Base-by-base conservation (phyloP, 2,113 vertebrate species). In the Ranitomeya variabilis region DNA sequence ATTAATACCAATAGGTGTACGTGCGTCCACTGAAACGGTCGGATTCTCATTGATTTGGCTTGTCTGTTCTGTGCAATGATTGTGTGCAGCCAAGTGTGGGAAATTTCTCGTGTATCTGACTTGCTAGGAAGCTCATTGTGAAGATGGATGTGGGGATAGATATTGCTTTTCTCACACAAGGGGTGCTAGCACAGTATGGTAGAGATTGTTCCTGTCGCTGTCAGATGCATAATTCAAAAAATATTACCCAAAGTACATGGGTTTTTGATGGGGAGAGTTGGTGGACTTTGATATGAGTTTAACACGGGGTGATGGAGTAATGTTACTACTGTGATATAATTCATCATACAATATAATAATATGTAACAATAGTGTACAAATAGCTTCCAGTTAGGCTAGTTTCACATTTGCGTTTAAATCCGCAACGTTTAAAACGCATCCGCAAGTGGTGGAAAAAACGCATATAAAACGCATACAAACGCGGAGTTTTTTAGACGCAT, bases 1-100 rank as follows among this genome's bases (percentile, higher is more conserved):
- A 57, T 74, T 85, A 85, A 74, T 67, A 51, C 37, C 83, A 55
- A 45, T 66, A 59, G 67, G 54, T 15, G 54, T 55, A 18, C 23
- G 37, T 23, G 3, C 57, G 16, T 26, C 60, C 83, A 45, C 26
- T n/a, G 23, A 74, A 73, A 85, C 31, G 51, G 69, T 37, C 23
- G 52, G 54, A 45, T 85, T 74, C 83, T 21, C 83, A 74, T 85
- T 74, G 83, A 85, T 26, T 83, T 31, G 26, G 81, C 62, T 85
- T 85, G 67, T 85, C 67, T 85, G 54, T 66, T 59, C 16, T 37
- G 83, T 60, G 64, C 64, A 59, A 74, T 59, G 52, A 85, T 74
- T 85, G 83, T 85, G 83, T 73, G 71, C 83, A 74, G 67, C 26
- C 52, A 74, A 57, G 54, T 59, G 69, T 85, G 69, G 26, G 67